Percentiles rank a stretch among this genome's conserved stretches.
Evolutionary conservation across 1,140 invertebrate genomes (phyloP).

Genomic region (Grapholita molesta): DNA sequence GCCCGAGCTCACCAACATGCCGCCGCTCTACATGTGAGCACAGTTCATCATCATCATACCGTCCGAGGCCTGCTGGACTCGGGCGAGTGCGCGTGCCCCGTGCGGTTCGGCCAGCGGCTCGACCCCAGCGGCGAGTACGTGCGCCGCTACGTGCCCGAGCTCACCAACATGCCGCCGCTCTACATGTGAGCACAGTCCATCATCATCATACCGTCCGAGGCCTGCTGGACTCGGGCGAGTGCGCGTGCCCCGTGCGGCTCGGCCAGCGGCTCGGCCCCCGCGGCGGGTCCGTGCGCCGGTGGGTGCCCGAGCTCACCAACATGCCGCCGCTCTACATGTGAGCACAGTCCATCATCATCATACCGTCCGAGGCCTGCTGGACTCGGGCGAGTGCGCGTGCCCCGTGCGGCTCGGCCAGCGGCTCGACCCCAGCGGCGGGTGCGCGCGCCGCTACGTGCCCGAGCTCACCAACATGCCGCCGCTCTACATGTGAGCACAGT

Average conservation of each 20-base stretch:
- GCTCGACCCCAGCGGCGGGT: too few species aligned
- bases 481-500: conserved; percentile 84
- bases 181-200: conserved; percentile 86
- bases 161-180: conserved; percentile 81
- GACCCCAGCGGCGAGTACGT: conserved; percentile 86
- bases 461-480: conserved; percentile 82
- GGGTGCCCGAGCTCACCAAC: conserved; percentile 83
- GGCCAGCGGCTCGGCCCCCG: conserved; percentile 84
- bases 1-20: conserved; percentile 82
- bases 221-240: conserved; percentile 81
- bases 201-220: too few species aligned
- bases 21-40: conserved; percentile 82
- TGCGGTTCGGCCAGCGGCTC: conserved; percentile 83
- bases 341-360: conserved; percentile 30
- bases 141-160: conserved; percentile 84
- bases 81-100: too few species aligned
- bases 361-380: background rate
- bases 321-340: conserved; percentile 84
- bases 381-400: too few species aligned
- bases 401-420: too few species aligned
- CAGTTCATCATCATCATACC: too few species aligned
- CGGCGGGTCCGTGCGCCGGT: conserved; percentile 84
- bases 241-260: conserved; percentile 83
- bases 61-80: too few species aligned
- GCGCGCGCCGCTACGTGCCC: conserved; percentile 62